Evolutionary conservation across 2,113 vertebrate genomes (phyloP), one percentile per base, ranked within the genome.

Genomic region (Neogale vison): DNA sequence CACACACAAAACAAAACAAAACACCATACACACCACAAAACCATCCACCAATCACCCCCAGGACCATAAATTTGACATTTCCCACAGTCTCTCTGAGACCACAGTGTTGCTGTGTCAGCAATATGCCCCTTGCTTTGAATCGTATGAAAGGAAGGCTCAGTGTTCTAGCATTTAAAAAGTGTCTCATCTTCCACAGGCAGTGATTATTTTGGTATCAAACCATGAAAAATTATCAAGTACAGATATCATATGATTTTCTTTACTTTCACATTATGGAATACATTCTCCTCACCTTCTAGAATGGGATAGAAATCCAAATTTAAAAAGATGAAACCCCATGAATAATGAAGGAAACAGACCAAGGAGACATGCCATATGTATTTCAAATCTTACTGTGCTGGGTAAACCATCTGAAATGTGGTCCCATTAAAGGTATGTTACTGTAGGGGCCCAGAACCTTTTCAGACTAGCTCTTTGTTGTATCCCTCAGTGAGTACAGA

Each of bases 61-160:
- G 98, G 99, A 98, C 98, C 98, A 98, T 99, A 99, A 99, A 99
- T 99, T 99, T 99, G 99, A 99, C 99, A 99, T 99, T 99, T 99
- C 99, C 99, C 99, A 99, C 98, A 99, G 98, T 98, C 98, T 98
- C 98, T 98, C 98, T 97, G 97, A 98, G 98, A 96, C 98, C 96
- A 98, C 97, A 97, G 98, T 96, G 97, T 97, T 98, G 98, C 98
- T 98, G 98, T 98, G 98, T 99, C 99, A 99, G 98, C 99, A 98
- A 67, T 96, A 98, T 96, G 97, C 95, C 97, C 96, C 96, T 88
- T 95, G 57, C 93, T 81, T 74, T 97, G 98, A 95, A 98, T 98
- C 98, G 96, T 98, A 98, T 98, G 98, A 98, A 98, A 98, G 96
- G 97, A 98, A 95, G 97, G 93, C 98, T 98, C 97, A 71, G 93